Conservation (phyloP, 1,140 invertebrate genomes). For the Leptinotarsa undecemlineata region DNA sequence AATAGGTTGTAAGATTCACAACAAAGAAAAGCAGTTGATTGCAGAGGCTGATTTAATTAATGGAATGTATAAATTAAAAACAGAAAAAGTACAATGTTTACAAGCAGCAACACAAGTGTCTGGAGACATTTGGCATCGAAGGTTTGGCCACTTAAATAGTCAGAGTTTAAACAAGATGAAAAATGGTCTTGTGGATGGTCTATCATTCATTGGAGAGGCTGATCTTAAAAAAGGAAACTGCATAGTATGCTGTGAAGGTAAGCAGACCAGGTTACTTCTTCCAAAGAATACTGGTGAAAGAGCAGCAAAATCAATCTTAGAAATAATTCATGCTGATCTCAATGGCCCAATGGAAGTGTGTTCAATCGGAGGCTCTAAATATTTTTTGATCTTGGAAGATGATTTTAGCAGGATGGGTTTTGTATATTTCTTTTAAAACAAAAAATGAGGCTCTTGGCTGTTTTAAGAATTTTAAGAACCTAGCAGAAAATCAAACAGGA, state of each 20-base stretch:
- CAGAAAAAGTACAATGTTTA: slow-evolving; percentile 12
- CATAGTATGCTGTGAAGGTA: slow-evolving; percentile 48
- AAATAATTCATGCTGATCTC: slow-evolving; percentile 43
- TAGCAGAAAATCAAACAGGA: slow-evolving; percentile 41
- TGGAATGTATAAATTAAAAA: slow-evolving; percentile 48
- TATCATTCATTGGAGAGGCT: slow-evolving; percentile 25
- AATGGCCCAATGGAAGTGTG: slow-evolving; percentile 14
- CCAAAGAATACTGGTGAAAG: slow-evolving; percentile 30
- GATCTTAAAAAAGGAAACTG: slow-evolving; percentile 39
- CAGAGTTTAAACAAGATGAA: slow-evolving; percentile 33
- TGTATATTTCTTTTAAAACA: slow-evolving; percentile 52
- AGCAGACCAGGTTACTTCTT: slow-evolving; percentile 47
- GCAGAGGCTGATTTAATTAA: slow-evolving; percentile 29
- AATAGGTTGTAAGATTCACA: slow-evolving; percentile 35
- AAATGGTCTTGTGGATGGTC: slow-evolving; percentile 34
- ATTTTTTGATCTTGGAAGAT: slow-evolving; percentile 50
- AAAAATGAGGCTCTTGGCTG: slow-evolving; percentile 45
- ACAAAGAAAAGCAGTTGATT: not conserved
- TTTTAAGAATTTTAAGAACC: slow-evolving; percentile 45
- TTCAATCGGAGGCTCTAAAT: slow-evolving; percentile 42
- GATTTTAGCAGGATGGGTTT: slow-evolving; percentile 51
- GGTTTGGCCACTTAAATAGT: slow-evolving; percentile 47
- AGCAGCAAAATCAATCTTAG: slow-evolving; percentile 34
- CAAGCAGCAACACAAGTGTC: slow-evolving; percentile 35
- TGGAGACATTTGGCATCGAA: slow-evolving; percentile 40